Evolutionary conservation across 2,888 invertebrate genomes (phyloP).

Genomic region (Pachymerium ferrugineum): DNA sequence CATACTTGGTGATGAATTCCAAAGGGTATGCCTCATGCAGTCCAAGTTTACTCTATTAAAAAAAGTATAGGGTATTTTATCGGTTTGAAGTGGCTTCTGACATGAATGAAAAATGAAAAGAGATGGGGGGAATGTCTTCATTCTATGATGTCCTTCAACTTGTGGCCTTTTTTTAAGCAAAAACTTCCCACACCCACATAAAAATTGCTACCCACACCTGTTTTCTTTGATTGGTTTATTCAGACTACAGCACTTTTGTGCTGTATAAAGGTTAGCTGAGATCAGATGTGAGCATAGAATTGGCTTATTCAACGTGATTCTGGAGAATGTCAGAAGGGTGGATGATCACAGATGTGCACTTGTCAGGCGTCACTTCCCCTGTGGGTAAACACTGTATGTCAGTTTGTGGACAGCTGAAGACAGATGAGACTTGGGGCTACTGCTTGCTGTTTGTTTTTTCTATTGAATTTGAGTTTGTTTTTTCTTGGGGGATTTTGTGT

Average conservation of each 20-base stretch:
- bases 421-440: constrained; percentile 12
- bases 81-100: constrained; percentile 9
- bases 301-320: constrained; percentile 5
- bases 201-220: constrained; percentile 13
- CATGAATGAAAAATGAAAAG: constrained; percentile 19
- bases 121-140: constrained; percentile 8
- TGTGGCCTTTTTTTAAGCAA: neutral
- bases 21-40: constrained; percentile 5
- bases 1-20: constrained; percentile 18
- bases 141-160: neutral
- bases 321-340: neutral
- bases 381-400: constrained; percentile 10
- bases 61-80: constrained; percentile 11
- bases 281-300: constrained; percentile 10
- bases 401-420: constrained; percentile 14
- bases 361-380: constrained; percentile 13
- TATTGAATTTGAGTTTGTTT: constrained; percentile 12
- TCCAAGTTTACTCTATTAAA: constrained; percentile 19
- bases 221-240: constrained; percentile 12
- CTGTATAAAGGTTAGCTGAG: neutral
- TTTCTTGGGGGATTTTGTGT: constrained; percentile 4
- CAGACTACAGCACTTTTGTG: neutral
- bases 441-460: constrained; percentile 14
- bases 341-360: constrained; percentile 4
- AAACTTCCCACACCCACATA: neutral